Percentiles rank a stretch among this genome's conserved stretches.
Conservation (phyloP, 2,113 vertebrate genomes). For the Parus major region DNA sequence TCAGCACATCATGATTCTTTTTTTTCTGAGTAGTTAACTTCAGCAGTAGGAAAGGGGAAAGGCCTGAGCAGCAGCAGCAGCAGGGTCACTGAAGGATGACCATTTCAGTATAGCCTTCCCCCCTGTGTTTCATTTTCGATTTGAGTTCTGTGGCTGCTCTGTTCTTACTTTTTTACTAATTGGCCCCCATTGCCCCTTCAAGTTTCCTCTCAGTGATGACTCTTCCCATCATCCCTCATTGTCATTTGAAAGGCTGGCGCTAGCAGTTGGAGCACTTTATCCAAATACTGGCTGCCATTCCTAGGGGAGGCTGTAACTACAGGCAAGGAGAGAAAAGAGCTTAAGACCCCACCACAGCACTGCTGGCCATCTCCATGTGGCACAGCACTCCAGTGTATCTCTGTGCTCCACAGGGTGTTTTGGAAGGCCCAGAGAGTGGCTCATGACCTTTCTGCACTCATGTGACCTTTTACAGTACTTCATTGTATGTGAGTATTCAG, state of each 20-base stretch:
- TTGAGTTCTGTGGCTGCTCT: not conserved
- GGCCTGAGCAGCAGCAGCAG: not conserved
- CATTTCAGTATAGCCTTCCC: not conserved
- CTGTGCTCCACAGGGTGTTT: not conserved
- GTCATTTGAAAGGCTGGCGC: not conserved
- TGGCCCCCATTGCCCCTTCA: not conserved
- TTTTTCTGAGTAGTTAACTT: conserved; percentile 4
- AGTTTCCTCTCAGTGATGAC: not conserved
- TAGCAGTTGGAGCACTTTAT: not conserved
- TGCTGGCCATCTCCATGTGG: accelerated
- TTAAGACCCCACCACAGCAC: not conserved
- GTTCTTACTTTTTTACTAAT: not conserved
- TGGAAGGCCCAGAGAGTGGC: not conserved
- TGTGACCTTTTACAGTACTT: not conserved
- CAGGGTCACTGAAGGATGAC: not conserved
- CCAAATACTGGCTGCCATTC: not conserved
- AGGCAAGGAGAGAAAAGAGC: not conserved
- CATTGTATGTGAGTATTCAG: not conserved
- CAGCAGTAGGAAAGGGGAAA: not conserved
- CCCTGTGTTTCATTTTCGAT: not conserved
- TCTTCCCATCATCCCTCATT: accelerated
- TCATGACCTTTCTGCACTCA: not conserved
- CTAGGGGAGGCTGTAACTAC: not conserved
- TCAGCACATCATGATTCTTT: not conserved
- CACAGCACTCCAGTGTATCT: not conserved